Conservation (phyloP, 1,140 invertebrate species). For the Procambarus clarkii region DNA sequence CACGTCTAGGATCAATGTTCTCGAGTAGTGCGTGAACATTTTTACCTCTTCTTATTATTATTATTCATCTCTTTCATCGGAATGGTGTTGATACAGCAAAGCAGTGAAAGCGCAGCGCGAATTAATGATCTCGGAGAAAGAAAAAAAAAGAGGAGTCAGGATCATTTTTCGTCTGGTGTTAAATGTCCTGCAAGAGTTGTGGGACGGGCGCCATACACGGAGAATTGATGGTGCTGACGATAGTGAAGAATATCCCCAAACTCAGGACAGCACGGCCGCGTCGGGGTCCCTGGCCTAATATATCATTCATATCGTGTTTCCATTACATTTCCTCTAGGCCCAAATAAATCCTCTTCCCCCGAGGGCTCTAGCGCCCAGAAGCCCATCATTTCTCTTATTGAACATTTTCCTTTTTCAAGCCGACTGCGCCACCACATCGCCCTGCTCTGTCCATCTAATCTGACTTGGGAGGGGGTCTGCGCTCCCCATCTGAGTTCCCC, state of each 20-base stretch:
- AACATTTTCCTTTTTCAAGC: slow-evolving; percentile 70
- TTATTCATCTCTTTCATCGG: not conserved
- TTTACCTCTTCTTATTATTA: not conserved
- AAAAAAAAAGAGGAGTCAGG: slow-evolving; percentile 37
- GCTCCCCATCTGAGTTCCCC: slow-evolving; percentile 66
- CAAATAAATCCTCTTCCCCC: slow-evolving; percentile 64
- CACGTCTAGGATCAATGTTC: not conserved
- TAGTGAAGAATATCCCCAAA: slow-evolving; percentile 63
- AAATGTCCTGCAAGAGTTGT: slow-evolving; percentile 52
- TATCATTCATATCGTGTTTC: slow-evolving; percentile 70
- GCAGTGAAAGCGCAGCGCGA: not conserved
- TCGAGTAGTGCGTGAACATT: not conserved
- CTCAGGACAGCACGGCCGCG: slow-evolving; percentile 48
- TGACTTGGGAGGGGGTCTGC: slow-evolving; percentile 67
- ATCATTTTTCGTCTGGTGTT: slow-evolving; percentile 45
- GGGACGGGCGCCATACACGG: slow-evolving; percentile 59
- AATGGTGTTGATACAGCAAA: not conserved
- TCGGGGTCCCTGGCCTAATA: slow-evolving; percentile 63
- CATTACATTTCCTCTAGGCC: slow-evolving; percentile 69
- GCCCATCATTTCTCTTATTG: slow-evolving; percentile 69
- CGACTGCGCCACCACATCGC: slow-evolving; percentile 70
- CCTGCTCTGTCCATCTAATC: slow-evolving; percentile 71
- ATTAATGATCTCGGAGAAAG: slow-evolving; percentile 32
- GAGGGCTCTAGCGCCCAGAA: slow-evolving; percentile 41
- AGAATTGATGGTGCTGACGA: slow-evolving; percentile 67